Conservation (phyloP, 2,797 vertebrate genomes). For the Australoheros facetus region DNA sequence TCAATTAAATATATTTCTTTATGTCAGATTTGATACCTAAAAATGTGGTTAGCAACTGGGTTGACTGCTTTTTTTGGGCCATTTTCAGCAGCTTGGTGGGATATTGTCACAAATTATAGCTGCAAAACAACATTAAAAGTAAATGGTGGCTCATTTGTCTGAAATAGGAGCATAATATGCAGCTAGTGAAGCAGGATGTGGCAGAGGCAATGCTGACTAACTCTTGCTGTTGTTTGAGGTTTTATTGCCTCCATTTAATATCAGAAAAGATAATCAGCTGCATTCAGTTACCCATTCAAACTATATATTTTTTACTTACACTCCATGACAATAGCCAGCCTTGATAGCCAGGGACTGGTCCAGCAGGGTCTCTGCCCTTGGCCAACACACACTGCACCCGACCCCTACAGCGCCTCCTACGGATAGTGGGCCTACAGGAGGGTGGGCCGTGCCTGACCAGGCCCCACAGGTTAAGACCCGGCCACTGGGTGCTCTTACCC, state of each 20-base stretch:
- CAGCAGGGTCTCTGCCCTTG: too few species aligned
- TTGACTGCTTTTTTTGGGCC: not conserved
- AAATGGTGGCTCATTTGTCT: not conserved
- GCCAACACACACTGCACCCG: too few species aligned
- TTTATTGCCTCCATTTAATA: not conserved
- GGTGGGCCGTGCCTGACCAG: too few species aligned
- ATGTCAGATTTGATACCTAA: not conserved
- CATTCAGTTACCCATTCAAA: not conserved
- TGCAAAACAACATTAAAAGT: not conserved
- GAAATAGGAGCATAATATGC: not conserved
- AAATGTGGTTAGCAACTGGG: not conserved
- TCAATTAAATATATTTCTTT: not conserved
- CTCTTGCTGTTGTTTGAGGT: not conserved
- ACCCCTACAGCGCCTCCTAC: too few species aligned
- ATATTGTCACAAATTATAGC: not conserved
- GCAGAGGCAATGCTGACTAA: not conserved
- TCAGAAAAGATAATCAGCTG: not conserved
- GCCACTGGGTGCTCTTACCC: too few species aligned
- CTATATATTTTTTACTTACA: not conserved
- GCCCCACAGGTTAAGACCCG: too few species aligned
- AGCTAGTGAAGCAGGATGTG: not conserved
- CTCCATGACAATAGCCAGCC: too few species aligned
- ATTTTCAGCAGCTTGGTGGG: not conserved
- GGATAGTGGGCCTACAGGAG: too few species aligned
- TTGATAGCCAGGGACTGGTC: too few species aligned